A percentile compares a stretch with the other conserved stretches of the same genome.
Evolutionary conservation across 2,888 invertebrate species (phyloP).

Genomic region (Drosophila nigricruria): DNA sequence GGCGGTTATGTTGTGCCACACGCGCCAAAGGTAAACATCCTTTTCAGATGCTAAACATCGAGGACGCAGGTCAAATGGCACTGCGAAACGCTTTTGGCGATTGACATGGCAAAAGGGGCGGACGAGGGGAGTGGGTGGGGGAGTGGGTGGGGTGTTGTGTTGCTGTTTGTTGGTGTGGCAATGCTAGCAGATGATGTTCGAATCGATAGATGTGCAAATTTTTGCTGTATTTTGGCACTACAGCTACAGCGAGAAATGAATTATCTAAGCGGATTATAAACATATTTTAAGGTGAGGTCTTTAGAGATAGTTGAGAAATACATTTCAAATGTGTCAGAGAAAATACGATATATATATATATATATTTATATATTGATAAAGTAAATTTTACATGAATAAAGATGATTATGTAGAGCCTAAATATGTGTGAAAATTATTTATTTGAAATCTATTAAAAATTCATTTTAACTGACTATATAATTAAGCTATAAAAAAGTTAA

Average conservation of each 20-base stretch:
- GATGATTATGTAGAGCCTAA: background rate
- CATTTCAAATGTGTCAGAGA: background rate
- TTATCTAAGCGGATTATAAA: background rate
- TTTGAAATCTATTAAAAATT: background rate
- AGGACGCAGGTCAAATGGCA: conserved; percentile 71
- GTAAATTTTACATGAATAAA: background rate
- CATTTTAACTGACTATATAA: too few relatives aligned
- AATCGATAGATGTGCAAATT: conserved; percentile 57
- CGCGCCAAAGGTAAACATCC: conserved; percentile 83
- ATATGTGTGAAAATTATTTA: background rate
- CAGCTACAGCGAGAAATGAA: conserved; percentile 3
- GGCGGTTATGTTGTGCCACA: conserved; percentile 53
- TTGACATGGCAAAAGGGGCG: conserved; percentile 21
- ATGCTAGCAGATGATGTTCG: conserved; percentile 10
- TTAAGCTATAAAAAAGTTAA: too few relatives aligned
- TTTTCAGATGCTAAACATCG: conserved; percentile 68
- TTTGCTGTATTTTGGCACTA: conserved; percentile 20
- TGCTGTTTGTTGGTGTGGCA: background rate
- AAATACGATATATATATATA: background rate
- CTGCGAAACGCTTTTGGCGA: conserved; percentile 44
- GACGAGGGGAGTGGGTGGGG: background rate
- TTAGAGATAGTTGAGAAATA: background rate
- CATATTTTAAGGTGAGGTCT: background rate
- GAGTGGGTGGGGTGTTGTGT: background rate
- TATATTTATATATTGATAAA: background rate